phyloP scores from a whole-genome alignment of 2,113 vertebrate species.

The Clupea harengus region DNA sequence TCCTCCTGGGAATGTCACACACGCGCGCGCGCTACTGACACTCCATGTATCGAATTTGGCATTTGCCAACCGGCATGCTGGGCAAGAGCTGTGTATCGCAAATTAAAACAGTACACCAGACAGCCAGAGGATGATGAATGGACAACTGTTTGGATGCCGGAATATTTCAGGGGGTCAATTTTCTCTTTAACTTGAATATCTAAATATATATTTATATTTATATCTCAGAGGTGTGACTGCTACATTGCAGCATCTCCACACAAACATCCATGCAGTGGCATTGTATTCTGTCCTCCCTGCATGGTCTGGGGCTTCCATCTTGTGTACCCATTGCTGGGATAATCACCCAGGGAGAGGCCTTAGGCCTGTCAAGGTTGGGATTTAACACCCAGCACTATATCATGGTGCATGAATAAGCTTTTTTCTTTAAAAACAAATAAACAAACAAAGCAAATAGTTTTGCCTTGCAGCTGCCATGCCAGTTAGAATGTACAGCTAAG shows the following conservation, averaged over 20 bases:
- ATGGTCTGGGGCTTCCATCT: too few species aligned
- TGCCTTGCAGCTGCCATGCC: not conserved
- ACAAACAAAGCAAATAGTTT: not conserved
- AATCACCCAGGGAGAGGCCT: too few species aligned
- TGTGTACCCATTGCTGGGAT: too few species aligned
- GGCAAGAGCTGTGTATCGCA: slow-evolving; percentile 30
- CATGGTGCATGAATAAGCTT: not conserved
- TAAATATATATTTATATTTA: too few species aligned
- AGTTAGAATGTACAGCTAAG: not conserved
- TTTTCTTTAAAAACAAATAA: not conserved
- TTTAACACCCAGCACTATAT: too few species aligned
- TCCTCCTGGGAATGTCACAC: slow-evolving; percentile 38
- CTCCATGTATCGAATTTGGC: slow-evolving; percentile 42
- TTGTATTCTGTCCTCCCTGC: too few species aligned
- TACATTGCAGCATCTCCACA: too few species aligned
- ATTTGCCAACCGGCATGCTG: slow-evolving; percentile 27
- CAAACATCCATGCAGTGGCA: too few species aligned
- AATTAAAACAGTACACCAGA: slow-evolving; percentile 27
- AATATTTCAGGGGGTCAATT: not conserved
- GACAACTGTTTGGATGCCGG: not conserved
- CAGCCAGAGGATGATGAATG: slow-evolving; percentile 39
- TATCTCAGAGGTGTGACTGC: too few species aligned
- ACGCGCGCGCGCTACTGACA: slow-evolving; percentile 36
- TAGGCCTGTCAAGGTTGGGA: too few species aligned
- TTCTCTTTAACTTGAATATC: not conserved